Percentiles rank a stretch among this genome's conserved stretches.
phyloP scores from a whole-genome alignment of 2,888 invertebrate genomes.

The Limenitis camilla region DNA sequence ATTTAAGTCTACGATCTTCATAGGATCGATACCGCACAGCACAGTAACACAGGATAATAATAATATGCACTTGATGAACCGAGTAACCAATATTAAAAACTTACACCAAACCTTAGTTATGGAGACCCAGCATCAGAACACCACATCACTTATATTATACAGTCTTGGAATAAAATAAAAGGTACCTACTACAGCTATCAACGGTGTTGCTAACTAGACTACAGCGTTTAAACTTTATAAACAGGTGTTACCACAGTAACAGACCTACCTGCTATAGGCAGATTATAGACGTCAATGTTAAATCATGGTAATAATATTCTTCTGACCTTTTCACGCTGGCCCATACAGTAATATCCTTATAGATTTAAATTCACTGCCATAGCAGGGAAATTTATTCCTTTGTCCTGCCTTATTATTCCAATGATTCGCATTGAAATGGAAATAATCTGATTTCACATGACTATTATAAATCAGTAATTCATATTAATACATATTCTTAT shows the following conservation, averaged over 20 bases:
- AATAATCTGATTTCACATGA: slow-evolving; percentile 1
- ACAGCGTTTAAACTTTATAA: no score
- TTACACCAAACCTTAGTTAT: no score
- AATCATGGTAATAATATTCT: slow-evolving; percentile 24
- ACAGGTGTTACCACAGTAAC: slow-evolving; percentile 3
- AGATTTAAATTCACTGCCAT: slow-evolving; percentile 13
- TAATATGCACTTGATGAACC: no score
- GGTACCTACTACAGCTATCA: no score
- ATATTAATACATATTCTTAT: background rate
- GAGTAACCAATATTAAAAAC: no score
- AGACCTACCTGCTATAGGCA: slow-evolving; percentile 7
- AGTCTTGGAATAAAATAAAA: no score
- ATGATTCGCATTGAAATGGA: slow-evolving; percentile 3
- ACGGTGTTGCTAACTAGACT: no score
- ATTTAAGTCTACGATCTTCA: no score
- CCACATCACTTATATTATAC: no score
- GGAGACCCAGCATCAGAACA: no score
- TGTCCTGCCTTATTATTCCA: slow-evolving; percentile 12
- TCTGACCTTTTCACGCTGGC: slow-evolving; percentile 21
- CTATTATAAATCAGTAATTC: background rate
- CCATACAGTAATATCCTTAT: slow-evolving; percentile 12
- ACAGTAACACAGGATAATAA: no score
- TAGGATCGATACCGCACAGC: no score
- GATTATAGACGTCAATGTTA: slow-evolving; percentile 2
- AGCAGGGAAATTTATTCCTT: slow-evolving; percentile 9